Percentiles rank a stretch among this genome's conserved stretches.
Conservation (phyloP, 2,888 invertebrate genomes). For the Agrenia bidenticulata region DNA sequence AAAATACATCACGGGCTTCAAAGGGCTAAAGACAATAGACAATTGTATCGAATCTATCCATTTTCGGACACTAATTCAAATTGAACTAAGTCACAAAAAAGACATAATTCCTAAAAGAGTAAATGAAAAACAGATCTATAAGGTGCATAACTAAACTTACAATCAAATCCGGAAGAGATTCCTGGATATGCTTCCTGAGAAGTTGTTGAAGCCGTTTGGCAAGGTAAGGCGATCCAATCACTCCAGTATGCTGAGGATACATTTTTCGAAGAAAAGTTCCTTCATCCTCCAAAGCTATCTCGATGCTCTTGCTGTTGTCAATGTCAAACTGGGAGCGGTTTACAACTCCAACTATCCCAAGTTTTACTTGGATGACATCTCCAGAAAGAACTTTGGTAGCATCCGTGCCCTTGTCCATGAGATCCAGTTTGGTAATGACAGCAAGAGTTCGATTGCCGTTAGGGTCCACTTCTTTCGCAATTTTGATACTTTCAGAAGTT, state of each 20-base stretch:
- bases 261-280: constrained; percentile 88
- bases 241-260: constrained; percentile 92
- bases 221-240: constrained; percentile 86
- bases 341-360: constrained; percentile 97
- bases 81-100: too few species aligned
- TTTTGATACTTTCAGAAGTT: constrained; percentile 94
- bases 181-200: constrained; percentile 97
- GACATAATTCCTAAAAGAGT: too few species aligned
- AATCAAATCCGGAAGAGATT: constrained; percentile 92
- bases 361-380: constrained; percentile 93
- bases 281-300: constrained; percentile 89
- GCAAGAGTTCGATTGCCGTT: constrained; percentile 90
- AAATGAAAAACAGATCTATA: too few species aligned
- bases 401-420: constrained; percentile 99
- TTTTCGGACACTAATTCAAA: too few species aligned
- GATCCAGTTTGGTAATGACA: constrained; percentile 96
- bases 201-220: constrained; percentile 69
- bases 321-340: constrained; percentile 96
- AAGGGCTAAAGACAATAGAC: too few species aligned
- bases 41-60: too few species aligned
- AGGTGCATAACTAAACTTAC: constrained; percentile 5
- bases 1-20: too few species aligned
- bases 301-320: constrained; percentile 55
- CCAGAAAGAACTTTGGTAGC: constrained; percentile 97
- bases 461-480: constrained; percentile 93